These are phyloP conservation scores for Psephotus haematonotus DNA, from an alignment of 2,113 vertebrate species.

Conservation along the genomic window DNA sequence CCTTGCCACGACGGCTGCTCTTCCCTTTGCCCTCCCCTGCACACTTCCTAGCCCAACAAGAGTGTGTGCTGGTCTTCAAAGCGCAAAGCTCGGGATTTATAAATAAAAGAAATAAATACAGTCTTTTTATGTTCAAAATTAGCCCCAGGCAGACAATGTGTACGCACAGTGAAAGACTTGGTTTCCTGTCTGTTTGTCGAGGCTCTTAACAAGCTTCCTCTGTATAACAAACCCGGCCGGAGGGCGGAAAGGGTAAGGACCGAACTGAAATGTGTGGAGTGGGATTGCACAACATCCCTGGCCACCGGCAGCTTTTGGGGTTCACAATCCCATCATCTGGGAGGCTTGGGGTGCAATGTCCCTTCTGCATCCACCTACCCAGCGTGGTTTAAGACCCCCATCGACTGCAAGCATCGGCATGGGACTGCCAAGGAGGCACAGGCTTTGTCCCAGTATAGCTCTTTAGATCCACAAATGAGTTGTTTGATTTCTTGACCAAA, in stretches of 20 bases:
- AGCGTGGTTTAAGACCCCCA: fast-evolving
- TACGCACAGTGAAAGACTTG: constrained; percentile 28
- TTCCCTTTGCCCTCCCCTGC: neutral
- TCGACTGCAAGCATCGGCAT: neutral
- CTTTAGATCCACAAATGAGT: constrained; percentile 3
- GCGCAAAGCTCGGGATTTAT: neutral
- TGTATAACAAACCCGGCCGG: constrained; percentile 17
- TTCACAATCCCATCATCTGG: fast-evolving
- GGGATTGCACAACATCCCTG: constrained; percentile 11
- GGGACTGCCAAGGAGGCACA: neutral
- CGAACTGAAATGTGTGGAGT: constrained; percentile 23
- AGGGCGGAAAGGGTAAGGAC: constrained; percentile 70
- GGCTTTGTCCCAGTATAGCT: neutral
- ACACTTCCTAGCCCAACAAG: neutral
- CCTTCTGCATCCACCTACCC: neutral
- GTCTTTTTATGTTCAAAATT: constrained; percentile 65
- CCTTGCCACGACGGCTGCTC: fast-evolving
- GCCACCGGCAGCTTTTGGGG: neutral
- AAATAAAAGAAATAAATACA: constrained; percentile 69
- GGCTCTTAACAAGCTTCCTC: constrained; percentile 74
- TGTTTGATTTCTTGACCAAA: constrained; percentile 26
- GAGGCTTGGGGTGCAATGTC: fast-evolving
- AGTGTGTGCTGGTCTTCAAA: neutral
- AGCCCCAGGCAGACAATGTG: constrained; percentile 54
- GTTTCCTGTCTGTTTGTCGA: constrained; percentile 78